Percentiles rank a stretch among this genome's conserved stretches.
Evolutionary conservation across 2,113 vertebrate genomes (phyloP).

Genomic region (Poeciliopsis turrubarensis): DNA sequence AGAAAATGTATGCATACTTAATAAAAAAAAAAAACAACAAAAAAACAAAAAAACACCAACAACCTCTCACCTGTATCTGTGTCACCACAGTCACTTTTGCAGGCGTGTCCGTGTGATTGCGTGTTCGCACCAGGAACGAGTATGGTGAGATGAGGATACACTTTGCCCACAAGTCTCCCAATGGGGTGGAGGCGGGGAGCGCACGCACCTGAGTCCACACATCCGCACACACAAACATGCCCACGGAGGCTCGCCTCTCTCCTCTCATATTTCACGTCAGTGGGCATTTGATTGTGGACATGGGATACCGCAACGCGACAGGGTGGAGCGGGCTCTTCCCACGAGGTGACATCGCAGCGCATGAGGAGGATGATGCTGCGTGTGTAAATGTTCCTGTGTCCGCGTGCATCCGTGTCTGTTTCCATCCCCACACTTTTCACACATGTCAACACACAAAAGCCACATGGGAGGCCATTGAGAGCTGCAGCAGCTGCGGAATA

Average conservation of each 20-base stretch:
- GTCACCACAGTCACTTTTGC: constrained; percentile 40
- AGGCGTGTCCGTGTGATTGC: constrained; percentile 58
- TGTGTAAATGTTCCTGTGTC: constrained; percentile 37
- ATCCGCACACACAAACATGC: constrained; percentile 40
- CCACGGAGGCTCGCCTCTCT: constrained; percentile 27
- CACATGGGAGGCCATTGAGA: constrained; percentile 78
- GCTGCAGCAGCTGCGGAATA: constrained; percentile 78
- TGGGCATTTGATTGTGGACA: constrained; percentile 66
- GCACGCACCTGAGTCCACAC: constrained; percentile 74
- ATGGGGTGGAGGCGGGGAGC: constrained; percentile 66
- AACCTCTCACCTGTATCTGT: constrained; percentile 4
- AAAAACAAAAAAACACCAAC: not conserved
- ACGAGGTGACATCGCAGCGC: constrained; percentile 65
- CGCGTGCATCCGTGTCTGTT: constrained; percentile 61
- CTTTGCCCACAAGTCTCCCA: constrained; percentile 66
- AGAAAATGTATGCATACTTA: constrained; percentile 1
- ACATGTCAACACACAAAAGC: constrained; percentile 79
- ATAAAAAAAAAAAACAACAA: too few species aligned
- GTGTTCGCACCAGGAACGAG: constrained; percentile 46
- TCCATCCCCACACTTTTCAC: constrained; percentile 70
- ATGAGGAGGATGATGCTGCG: constrained; percentile 40
- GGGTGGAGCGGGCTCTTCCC: constrained; percentile 61
- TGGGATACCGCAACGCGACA: constrained; percentile 70
- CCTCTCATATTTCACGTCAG: constrained; percentile 69
- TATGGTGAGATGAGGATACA: constrained; percentile 64